Evolutionary conservation across 2,888 invertebrate genomes (phyloP), one percentile per base, ranked within the genome.

Genomic region (Hydropsyche betteni): DNA sequence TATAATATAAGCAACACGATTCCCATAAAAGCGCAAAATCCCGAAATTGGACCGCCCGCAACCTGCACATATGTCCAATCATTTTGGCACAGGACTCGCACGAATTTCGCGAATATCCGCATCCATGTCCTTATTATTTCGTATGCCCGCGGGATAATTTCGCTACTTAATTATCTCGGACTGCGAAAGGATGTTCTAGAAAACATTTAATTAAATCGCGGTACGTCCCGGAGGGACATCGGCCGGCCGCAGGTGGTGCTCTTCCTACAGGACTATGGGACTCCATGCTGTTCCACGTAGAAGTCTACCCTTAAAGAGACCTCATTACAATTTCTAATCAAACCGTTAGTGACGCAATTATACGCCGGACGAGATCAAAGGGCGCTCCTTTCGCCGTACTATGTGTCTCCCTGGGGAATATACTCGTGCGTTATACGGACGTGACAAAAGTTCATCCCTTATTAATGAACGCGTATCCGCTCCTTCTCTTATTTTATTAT

Each of bases 321-420:
- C 77, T 74, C 74, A 77, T 77, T 77, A 77, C 75, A 77, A 77
- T 75, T 77, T 77, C 77, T 77, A 75, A 77, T 77, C 77, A 77
- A 75, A 77, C 77, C 68, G 77, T 77, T 77, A 75, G 75, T 69
- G 55, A 68, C 75, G 74, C 75, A 77, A 77, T 77, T 75, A 77
- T 75, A 77, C 77, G 75, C 68, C 44, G 71, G 68, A 36, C 68
- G 74, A 72, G 71, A 77, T 77, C 77, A 77, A 77, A 71, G 77
- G 74, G 55, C 38, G 14, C 70, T n/a, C 51, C 44, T 52, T 33
- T n/a, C 34, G 5, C 55, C 38, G 10, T 33, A 36, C 58, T 58
- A 24, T 36, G 34, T 64, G 36, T 64, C 34, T 24, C 70, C n/a
- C 8, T 52, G 5, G 52, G 70, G 69, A 50, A 44, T 44, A n/a